A percentile compares a stretch with the other conserved stretches of the same genome.
Conservation (phyloP, 2,888 invertebrate genomes). For the Pheosia gnoma region DNA sequence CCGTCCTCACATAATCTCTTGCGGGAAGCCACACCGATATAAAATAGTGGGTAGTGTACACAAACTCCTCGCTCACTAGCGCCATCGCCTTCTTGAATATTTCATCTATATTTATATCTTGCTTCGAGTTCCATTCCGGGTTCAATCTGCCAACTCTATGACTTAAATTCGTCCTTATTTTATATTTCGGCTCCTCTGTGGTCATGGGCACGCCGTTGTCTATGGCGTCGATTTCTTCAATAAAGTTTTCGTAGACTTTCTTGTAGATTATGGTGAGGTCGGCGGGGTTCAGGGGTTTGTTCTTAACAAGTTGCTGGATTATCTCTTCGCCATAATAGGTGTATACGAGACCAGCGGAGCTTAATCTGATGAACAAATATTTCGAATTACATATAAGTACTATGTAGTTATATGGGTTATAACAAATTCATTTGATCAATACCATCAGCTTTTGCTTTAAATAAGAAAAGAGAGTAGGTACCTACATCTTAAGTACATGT, state of each 20-base stretch:
- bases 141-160: slow-evolving; percentile 91
- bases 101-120: slow-evolving; percentile 79
- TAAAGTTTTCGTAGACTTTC: slow-evolving; percentile 92
- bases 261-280: slow-evolving; percentile 85
- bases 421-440: too few species aligned
- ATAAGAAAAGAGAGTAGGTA: too few species aligned
- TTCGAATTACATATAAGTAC: not conserved
- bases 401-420: too few species aligned
- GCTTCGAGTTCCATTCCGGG: slow-evolving; percentile 90
- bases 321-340: slow-evolving; percentile 94
- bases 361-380: slow-evolving; percentile 86
- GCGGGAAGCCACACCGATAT: slow-evolving; percentile 94
- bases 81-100: slow-evolving; percentile 91
- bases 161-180: slow-evolving; percentile 91
- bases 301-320: slow-evolving; percentile 82
- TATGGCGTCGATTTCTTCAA: slow-evolving; percentile 97
- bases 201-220: slow-evolving; percentile 97
- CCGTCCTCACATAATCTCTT: slow-evolving; percentile 88
- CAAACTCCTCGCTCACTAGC: slow-evolving; percentile 91
- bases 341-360: slow-evolving; percentile 97
- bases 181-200: slow-evolving; percentile 89
- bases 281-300: slow-evolving; percentile 59
- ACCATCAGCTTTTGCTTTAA: too few species aligned
- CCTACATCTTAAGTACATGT: too few species aligned
- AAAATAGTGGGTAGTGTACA: slow-evolving; percentile 85